These are phyloP conservation scores for Drosophila differens DNA, from an alignment of 2,888 invertebrate genomes.

Conservation along the genomic window DNA sequence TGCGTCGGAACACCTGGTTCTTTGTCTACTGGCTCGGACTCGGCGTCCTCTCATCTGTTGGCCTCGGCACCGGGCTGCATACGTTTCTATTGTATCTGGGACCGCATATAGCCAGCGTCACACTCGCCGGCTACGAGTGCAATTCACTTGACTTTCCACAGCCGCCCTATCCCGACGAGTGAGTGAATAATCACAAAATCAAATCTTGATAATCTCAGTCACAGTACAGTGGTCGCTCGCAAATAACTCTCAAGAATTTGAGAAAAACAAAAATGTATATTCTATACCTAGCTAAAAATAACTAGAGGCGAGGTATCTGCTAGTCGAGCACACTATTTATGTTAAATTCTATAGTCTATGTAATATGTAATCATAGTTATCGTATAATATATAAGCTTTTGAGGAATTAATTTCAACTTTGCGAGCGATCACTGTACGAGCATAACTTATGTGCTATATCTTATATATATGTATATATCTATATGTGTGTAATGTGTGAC, in stretches of 20 bases:
- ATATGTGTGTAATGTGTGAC: not conserved
- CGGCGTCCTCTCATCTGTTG: conserved; percentile 98
- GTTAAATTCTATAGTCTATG: not conserved
- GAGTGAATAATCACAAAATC: conserved; percentile 83
- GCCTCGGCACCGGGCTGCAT: conserved; percentile 98
- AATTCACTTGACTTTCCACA: conserved; percentile 97
- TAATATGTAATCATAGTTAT: not conserved
- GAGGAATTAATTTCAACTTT: not conserved
- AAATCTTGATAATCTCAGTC: not conserved
- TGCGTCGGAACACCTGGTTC: conserved; percentile 85
- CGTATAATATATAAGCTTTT: not conserved
- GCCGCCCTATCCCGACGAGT: conserved; percentile 99
- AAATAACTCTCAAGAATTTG: not conserved
- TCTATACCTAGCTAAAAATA: too few species aligned
- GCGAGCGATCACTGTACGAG: not conserved
- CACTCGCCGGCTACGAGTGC: conserved; percentile 99
- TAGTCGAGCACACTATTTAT: not conserved
- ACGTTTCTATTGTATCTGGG: conserved; percentile 99
- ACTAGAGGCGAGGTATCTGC: too few species aligned
- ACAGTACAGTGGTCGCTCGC: not conserved
- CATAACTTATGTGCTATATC: not conserved
- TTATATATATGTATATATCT: not conserved
- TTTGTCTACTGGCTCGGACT: conserved; percentile 95
- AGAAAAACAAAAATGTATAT: too few species aligned
- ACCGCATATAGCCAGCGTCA: conserved; percentile 99